Conservation (phyloP, 2,888 invertebrate species). For the Elmis aenea region DNA sequence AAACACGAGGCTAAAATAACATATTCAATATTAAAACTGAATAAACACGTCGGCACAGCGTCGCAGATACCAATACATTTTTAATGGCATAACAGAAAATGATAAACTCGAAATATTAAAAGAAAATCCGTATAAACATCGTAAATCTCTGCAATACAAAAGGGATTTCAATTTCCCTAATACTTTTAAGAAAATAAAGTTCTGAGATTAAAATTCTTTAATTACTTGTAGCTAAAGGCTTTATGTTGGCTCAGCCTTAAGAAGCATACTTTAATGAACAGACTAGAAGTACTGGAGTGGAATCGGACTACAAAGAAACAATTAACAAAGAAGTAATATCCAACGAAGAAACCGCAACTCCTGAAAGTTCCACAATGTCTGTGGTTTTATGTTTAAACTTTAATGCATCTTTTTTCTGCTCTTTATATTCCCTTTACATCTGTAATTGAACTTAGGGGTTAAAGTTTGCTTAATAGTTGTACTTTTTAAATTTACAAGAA, state of each 20-base stretch:
- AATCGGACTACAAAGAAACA: constrained; percentile 44
- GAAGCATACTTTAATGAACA: constrained; percentile 41
- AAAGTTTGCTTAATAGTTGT: constrained; percentile 7
- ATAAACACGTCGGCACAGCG: no score
- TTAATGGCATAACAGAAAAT: no score
- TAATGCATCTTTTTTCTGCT: constrained; percentile 26
- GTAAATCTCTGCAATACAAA: no score
- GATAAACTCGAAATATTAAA: no score
- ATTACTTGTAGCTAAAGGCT: constrained; percentile 39
- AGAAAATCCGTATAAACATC: no score
- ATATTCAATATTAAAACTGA: no score
- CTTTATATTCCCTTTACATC: constrained; percentile 14
- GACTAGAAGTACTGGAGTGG: constrained; percentile 39
- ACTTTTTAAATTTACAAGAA: constrained; percentile 4
- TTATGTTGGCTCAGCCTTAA: constrained; percentile 30
- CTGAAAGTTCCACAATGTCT: constrained; percentile 35
- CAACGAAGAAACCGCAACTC: constrained; percentile 39
- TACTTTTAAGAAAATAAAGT: constrained; percentile 18
- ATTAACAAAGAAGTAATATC: constrained; percentile 47
- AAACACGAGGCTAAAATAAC: no score
- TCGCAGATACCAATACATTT: no score
- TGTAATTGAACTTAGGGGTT: constrained; percentile 21
- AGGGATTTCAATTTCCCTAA: constrained; percentile 7
- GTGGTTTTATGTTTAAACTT: constrained; percentile 33
- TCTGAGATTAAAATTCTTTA: constrained; percentile 37